These are phyloP conservation scores for Philopedon plagiatum DNA, from an alignment of 2,888 invertebrate genomes.

Conservation along the genomic window DNA sequence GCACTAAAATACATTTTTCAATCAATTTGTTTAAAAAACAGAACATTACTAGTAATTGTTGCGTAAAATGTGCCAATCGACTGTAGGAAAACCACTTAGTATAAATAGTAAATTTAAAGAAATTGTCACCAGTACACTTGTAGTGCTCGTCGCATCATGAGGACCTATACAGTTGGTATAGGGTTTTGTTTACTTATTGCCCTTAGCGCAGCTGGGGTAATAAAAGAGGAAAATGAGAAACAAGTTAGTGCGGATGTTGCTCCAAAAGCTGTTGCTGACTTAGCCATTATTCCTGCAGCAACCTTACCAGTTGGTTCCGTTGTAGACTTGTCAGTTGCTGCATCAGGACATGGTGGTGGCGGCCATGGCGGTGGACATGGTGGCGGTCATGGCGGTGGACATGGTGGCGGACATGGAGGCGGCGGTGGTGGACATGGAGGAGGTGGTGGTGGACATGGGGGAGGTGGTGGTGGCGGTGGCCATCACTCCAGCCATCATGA, in stretches of 20 bases:
- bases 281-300: conserved; percentile 7
- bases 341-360: conserved; percentile 61
- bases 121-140: conserved; percentile 51
- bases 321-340: conserved; percentile 52
- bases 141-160: conserved; percentile 59
- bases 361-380: conserved; percentile 13
- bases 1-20: conserved; percentile 56
- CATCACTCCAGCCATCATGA: conserved; percentile 71
- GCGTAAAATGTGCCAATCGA: conserved; percentile 58
- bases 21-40: conserved; percentile 51
- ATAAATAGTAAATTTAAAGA: conserved; percentile 59
- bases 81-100: conserved; percentile 54
- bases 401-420: conserved; percentile 64
- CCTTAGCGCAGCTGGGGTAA: conserved; percentile 60
- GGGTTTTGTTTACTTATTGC: conserved; percentile 62
- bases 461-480: conserved; percentile 67
- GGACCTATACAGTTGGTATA: conserved; percentile 61
- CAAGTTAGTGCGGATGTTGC: conserved; percentile 39
- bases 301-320: conserved; percentile 26
- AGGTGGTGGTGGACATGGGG: conserved; percentile 14
- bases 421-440: conserved; percentile 34
- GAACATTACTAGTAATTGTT: conserved; percentile 56
- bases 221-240: conserved; percentile 60
- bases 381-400: conserved; percentile 59
- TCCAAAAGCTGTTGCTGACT: not conserved